Evolutionary conservation across 2,888 invertebrate species (phyloP).

Genomic region (Osedax frankpressi): DNA sequence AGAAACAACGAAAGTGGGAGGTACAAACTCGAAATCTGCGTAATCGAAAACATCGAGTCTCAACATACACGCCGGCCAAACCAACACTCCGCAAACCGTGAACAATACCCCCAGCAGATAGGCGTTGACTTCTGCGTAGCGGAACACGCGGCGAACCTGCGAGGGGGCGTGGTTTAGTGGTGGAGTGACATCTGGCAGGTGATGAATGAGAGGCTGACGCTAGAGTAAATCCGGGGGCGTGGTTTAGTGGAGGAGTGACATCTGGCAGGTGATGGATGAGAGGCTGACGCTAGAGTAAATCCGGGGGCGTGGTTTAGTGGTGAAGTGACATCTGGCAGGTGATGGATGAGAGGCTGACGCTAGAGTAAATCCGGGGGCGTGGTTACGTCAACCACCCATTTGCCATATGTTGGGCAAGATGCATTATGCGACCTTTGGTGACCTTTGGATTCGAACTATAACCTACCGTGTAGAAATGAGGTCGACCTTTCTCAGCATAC

Average conservation of each 20-base stretch:
- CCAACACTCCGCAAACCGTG: conserved; percentile 23
- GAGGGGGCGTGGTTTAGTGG: background rate
- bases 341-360: too few relatives aligned
- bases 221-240: background rate
- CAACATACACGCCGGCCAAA: conserved; percentile 29
- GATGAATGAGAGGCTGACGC: too few relatives aligned
- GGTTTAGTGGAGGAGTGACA: background rate
- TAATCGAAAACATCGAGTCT: conserved; percentile 12
- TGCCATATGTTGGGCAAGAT: too few relatives aligned
- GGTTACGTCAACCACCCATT: too few relatives aligned
- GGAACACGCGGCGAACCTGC: conserved; percentile 24
- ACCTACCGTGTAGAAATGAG: conserved; percentile 27
- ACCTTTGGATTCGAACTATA: too few relatives aligned
- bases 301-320: background rate
- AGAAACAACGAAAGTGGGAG: background rate
- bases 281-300: background rate
- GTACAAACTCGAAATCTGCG: background rate
- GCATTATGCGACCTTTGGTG: too few relatives aligned
- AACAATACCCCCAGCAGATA: conserved; percentile 27
- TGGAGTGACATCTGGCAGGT: background rate
- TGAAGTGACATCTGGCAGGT: background rate
- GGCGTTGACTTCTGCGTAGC: conserved; percentile 25
- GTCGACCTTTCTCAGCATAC: conserved; percentile 21
- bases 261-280: too few relatives aligned
- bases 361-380: background rate